A percentile compares a stretch with the other conserved stretches of the same genome.
phyloP scores from a whole-genome alignment of 2,797 vertebrate species.

The Furcifer pardalis region DNA sequence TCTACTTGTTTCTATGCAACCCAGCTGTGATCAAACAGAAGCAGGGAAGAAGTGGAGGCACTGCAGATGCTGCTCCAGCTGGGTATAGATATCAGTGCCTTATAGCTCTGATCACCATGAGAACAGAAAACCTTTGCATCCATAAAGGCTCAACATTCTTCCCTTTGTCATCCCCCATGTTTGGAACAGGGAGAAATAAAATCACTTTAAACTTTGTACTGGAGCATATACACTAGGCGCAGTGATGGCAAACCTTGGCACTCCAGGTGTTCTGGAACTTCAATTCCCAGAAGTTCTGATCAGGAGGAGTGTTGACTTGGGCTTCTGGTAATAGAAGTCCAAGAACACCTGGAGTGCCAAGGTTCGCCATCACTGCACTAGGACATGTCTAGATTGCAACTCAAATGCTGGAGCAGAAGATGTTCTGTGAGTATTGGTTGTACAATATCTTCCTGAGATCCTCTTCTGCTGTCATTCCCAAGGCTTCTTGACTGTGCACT shows the following conservation, averaged over 20 bases:
- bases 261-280: too few relatives aligned
- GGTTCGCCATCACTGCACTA: slow-evolving; percentile 26
- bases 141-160: slow-evolving; percentile 45
- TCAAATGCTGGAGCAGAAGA: not conserved
- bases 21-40: not conserved
- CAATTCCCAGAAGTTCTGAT: too few relatives aligned
- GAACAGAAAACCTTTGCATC: slow-evolving; percentile 56
- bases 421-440: rapidly evolving
- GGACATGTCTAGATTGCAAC: slow-evolving; percentile 35
- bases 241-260: too few relatives aligned
- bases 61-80: slow-evolving; percentile 26
- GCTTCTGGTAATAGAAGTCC: too few relatives aligned
- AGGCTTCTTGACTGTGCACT: not conserved
- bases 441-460: rapidly evolving
- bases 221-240: too few relatives aligned
- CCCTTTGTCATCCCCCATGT: slow-evolving; percentile 43
- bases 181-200: slow-evolving; percentile 37
- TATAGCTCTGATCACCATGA: slow-evolving; percentile 49
- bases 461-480: not conserved
- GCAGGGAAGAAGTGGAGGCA: slow-evolving; percentile 28
- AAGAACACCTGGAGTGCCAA: too few relatives aligned
- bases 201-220: slow-evolving; percentile 40
- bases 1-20: not conserved
- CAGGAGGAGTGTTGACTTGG: too few relatives aligned
- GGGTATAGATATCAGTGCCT: slow-evolving; percentile 38